Percentiles rank a stretch among this genome's conserved stretches.
Conservation (phyloP, 1,140 invertebrate genomes). For the Lepidurus apus region DNA sequence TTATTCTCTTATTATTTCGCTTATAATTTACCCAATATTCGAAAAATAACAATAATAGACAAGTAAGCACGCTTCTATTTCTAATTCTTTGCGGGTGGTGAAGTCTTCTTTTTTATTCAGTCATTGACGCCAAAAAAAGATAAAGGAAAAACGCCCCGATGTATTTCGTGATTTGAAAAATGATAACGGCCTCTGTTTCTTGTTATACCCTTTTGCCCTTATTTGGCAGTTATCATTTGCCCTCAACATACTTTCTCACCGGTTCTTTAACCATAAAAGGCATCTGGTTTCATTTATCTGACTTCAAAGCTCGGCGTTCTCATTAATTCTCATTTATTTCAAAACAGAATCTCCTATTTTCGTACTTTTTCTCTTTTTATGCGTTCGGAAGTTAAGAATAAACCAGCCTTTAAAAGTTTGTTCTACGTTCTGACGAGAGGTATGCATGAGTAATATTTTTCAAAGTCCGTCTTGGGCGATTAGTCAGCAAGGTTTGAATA, state of each 20-base stretch:
- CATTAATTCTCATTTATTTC: not conserved
- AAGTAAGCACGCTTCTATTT: not conserved
- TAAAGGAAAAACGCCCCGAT: not conserved
- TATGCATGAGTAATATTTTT: not conserved
- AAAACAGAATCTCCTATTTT: not conserved
- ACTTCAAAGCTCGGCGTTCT: not conserved
- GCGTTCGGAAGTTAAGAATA: not conserved
- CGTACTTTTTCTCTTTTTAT: not conserved
- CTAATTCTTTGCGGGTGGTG: slow-evolving; percentile 10
- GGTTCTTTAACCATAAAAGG: slow-evolving; percentile 2
- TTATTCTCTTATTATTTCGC: no score
- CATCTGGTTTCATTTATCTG: not conserved
- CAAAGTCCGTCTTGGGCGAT: not conserved
- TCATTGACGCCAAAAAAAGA: not conserved
- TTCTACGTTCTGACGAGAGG: not conserved
- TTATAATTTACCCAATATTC: no score
- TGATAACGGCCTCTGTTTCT: not conserved
- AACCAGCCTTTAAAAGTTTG: not conserved
- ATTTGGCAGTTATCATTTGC: not conserved
- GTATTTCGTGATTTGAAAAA: not conserved
- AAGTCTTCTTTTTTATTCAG: not conserved
- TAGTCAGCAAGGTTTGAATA: not conserved
- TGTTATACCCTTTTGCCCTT: not conserved
- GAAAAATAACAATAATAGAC: no score
- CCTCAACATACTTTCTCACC: slow-evolving; percentile 8